These are phyloP conservation scores for Echeneis naucrates DNA, from an alignment of 2,797 vertebrate genomes.

Conservation along the genomic window DNA sequence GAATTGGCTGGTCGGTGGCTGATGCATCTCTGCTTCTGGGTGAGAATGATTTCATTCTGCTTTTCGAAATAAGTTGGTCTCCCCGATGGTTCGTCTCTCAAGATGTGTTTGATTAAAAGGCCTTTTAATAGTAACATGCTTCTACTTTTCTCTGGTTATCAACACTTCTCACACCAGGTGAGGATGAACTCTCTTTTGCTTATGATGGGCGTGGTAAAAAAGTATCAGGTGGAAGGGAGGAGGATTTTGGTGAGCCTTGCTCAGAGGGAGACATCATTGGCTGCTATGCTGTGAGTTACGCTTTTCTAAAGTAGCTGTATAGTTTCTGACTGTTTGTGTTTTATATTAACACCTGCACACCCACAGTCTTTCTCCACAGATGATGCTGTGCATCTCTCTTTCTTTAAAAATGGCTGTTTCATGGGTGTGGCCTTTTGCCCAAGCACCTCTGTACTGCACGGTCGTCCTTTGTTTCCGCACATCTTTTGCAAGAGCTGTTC, in stretches of 20 bases:
- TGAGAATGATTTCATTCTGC: slow-evolving; percentile 61
- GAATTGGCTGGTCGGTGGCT: slow-evolving; percentile 91
- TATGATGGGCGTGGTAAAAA: slow-evolving; percentile 88
- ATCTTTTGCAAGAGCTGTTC: slow-evolving; percentile 89
- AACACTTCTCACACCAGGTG: slow-evolving; percentile 77
- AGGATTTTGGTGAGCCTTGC: slow-evolving; percentile 88
- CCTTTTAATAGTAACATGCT: neutral
- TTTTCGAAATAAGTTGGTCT: neutral
- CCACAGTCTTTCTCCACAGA: slow-evolving; percentile 84
- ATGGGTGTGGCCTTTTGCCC: slow-evolving; percentile 87
- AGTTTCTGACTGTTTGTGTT: neutral
- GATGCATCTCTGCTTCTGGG: slow-evolving; percentile 87
- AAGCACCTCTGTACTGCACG: slow-evolving; percentile 69
- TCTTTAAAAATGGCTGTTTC: slow-evolving; percentile 88
- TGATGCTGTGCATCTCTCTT: slow-evolving; percentile 85
- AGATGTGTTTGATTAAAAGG: neutral
- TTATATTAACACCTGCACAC: slow-evolving; percentile 6
- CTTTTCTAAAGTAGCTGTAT: neutral
- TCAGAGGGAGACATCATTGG: slow-evolving; percentile 91
- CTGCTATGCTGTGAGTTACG: slow-evolving; percentile 89
- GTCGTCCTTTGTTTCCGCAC: slow-evolving; percentile 87
- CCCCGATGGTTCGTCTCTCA: neutral
- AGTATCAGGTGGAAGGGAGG: slow-evolving; percentile 84
- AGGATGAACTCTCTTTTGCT: slow-evolving; percentile 89
- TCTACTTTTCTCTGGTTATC: neutral